Percentiles rank a stretch among this genome's conserved stretches.
phyloP scores from a whole-genome alignment of 1,140 invertebrate genomes.

The Cotesia glomerata region DNA sequence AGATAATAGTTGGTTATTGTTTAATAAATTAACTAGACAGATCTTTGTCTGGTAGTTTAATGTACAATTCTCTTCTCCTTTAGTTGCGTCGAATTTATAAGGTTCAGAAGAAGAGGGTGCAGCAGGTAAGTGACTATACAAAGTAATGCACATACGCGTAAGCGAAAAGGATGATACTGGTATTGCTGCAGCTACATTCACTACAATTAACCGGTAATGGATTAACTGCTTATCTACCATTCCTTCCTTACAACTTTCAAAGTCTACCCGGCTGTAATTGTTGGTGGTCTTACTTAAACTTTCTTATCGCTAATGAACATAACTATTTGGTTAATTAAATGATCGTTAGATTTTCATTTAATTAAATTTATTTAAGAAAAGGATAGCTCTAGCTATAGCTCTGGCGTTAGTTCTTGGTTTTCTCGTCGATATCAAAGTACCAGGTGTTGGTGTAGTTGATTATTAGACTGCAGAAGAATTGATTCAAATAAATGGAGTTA shows the following conservation, averaged over 20 bases:
- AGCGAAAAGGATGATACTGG: slow-evolving; percentile 16
- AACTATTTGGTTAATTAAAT: background rate
- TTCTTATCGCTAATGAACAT: background rate
- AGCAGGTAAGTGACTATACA: slow-evolving; percentile 6
- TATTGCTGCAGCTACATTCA: slow-evolving; percentile 40
- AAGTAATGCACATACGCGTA: slow-evolving; percentile 21
- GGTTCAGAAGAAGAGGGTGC: slow-evolving; percentile 1
- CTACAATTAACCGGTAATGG: slow-evolving; percentile 52
- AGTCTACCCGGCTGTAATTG: slow-evolving; percentile 4
- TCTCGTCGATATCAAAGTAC: too few species aligned
- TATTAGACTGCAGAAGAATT: background rate
- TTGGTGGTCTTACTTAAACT: background rate
- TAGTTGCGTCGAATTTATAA: slow-evolving; percentile 2
- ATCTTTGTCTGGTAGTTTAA: background rate
- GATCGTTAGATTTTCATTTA: background rate
- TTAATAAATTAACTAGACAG: slow-evolving; percentile 47
- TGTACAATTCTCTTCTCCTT: background rate
- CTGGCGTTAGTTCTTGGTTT: too few species aligned
- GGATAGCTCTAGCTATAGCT: too few species aligned
- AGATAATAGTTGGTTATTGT: slow-evolving; percentile 50
- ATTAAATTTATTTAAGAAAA: too few species aligned
- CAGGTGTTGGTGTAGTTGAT: background rate
- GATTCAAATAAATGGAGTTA: slow-evolving; percentile 18
- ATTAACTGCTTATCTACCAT: slow-evolving; percentile 49
- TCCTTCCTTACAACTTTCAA: slow-evolving; percentile 22